Conservation (phyloP, 2,113 vertebrate genomes). For the Macaca mulatta region DNA sequence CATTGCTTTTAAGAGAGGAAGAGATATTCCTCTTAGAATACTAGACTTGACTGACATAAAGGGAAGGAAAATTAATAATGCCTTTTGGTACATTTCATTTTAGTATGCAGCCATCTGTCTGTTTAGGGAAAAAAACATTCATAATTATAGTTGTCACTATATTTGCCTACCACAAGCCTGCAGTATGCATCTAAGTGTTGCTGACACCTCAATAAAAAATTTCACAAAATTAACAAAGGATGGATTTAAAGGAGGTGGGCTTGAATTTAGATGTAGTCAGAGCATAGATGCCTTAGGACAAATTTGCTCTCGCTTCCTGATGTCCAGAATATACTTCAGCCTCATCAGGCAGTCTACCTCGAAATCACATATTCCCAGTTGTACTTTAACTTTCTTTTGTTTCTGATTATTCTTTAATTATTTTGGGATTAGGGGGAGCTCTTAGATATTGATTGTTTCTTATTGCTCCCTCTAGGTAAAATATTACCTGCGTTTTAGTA, state of each 20-base stretch:
- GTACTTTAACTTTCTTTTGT: background rate
- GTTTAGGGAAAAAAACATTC: background rate
- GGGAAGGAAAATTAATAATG: background rate
- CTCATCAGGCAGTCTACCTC: background rate
- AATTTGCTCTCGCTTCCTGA: background rate
- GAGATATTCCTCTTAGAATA: background rate
- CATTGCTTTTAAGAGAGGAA: background rate
- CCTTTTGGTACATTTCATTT: background rate
- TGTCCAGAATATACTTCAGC: background rate
- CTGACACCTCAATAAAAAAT: background rate
- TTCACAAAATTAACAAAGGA: background rate
- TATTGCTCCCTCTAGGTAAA: slow-evolving; percentile 84
- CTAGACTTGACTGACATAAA: background rate
- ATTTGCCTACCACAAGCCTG: background rate
- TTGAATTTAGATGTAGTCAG: background rate
- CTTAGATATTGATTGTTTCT: slow-evolving; percentile 20
- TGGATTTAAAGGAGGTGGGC: background rate
- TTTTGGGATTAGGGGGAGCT: background rate
- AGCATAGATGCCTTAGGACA: background rate
- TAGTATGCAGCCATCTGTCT: background rate
- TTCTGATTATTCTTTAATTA: background rate
- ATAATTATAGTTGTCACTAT: background rate
- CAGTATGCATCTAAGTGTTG: background rate
- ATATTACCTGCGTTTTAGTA: slow-evolving; percentile 93
- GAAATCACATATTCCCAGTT: background rate